phyloP scores from a whole-genome alignment of 2,888 invertebrate species.

The Pharmacophagus antenor region DNA sequence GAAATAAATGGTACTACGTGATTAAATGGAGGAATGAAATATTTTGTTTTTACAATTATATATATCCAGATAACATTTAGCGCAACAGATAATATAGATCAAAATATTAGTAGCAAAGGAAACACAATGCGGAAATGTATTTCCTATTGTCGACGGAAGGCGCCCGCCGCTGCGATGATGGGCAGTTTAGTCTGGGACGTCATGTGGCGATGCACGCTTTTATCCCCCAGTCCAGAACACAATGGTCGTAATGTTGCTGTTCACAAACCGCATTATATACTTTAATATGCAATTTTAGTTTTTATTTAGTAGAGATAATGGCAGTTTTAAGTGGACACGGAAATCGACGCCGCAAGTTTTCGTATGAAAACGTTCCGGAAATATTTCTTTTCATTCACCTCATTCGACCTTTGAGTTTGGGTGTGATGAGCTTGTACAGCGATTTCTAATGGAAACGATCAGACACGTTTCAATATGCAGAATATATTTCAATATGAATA shows the following conservation, averaged over 20 bases:
- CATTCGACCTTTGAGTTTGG: background rate
- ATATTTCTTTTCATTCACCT: constrained; percentile 10
- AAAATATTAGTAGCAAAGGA: constrained; percentile 11
- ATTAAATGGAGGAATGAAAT: too few species aligned
- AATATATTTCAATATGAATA: too few species aligned
- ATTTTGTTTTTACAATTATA: too few species aligned
- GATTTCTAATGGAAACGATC: too few species aligned
- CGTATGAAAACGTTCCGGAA: constrained; percentile 13
- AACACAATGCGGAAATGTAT: constrained; percentile 19
- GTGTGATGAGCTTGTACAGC: too few species aligned
- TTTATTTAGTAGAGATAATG: constrained; percentile 30
- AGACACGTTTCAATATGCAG: too few species aligned
- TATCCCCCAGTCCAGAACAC: constrained; percentile 6
- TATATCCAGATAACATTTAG: too few species aligned
- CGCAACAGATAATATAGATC: background rate
- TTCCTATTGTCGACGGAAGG: constrained; percentile 19
- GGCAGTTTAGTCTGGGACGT: constrained; percentile 20
- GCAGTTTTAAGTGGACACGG: constrained; percentile 21
- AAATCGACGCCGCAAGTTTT: constrained; percentile 23
- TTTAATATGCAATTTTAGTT: constrained; percentile 26
- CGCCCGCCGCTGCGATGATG: constrained; percentile 7
- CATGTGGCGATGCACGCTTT: constrained; percentile 24
- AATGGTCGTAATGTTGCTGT: constrained; percentile 14
- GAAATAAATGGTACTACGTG: too few species aligned
- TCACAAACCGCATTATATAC: constrained; percentile 23